Conservation (phyloP, 35 echinoderm and acorn worm species). For the Lytechinus pictus region DNA sequence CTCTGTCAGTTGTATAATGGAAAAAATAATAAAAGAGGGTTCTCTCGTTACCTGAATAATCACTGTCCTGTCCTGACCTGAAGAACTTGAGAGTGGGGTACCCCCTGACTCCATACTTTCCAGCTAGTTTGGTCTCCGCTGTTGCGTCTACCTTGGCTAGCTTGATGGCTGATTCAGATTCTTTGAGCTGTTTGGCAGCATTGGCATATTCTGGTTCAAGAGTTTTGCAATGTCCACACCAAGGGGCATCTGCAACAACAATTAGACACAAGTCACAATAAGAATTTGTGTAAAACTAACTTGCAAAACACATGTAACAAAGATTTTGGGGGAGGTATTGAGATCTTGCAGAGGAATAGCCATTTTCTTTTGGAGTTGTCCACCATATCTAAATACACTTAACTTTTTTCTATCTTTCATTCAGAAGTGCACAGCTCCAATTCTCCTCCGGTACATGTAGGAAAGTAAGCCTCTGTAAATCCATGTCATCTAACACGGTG, state of each 20-base stretch:
- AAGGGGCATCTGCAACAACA: constrained; percentile 85
- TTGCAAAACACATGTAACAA: too few relatives aligned
- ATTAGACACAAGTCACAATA: too few relatives aligned
- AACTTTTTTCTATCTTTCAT: too few relatives aligned
- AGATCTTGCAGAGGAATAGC: too few relatives aligned
- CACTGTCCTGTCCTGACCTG: constrained; percentile 63
- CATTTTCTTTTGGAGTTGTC: too few relatives aligned
- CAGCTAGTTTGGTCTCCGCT: constrained; percentile 67
- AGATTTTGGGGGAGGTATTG: too few relatives aligned
- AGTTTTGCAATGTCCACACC: constrained; percentile 99
- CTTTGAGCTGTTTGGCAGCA: constrained; percentile 77
- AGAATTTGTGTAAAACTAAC: too few relatives aligned
- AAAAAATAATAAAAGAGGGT: not conserved
- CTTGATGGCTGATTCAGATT: constrained; percentile 70
- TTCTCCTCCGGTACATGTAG: too few relatives aligned
- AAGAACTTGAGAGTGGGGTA: constrained; percentile 99
- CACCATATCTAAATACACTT: too few relatives aligned
- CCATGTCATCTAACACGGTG: too few relatives aligned
- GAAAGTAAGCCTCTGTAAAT: too few relatives aligned
- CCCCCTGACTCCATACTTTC: constrained; percentile 85
- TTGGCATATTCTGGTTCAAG: constrained; percentile 77
- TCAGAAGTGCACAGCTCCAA: too few relatives aligned
- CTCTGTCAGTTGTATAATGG: not conserved
- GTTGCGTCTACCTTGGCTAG: constrained; percentile 96
- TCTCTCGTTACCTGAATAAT: constrained; percentile 74